Percentiles rank a stretch among this genome's conserved stretches.
These are phyloP conservation scores for Characodon lateralis DNA, from an alignment of 2,797 vertebrate species.

Conservation along the genomic window DNA sequence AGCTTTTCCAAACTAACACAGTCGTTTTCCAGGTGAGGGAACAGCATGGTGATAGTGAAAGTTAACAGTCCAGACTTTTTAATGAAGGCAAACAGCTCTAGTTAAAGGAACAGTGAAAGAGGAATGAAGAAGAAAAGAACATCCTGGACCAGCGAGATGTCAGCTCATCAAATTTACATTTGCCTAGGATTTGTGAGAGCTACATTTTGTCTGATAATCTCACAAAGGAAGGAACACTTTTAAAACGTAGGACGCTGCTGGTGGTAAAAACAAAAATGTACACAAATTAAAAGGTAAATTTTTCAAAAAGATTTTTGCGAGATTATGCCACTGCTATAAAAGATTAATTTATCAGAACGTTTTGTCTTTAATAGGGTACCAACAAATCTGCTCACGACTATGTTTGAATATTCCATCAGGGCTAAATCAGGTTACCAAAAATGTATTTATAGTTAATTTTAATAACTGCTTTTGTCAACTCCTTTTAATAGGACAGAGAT, in stretches of 20 bases:
- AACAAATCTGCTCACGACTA: neutral
- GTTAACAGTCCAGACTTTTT: no score
- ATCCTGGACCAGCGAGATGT: no score
- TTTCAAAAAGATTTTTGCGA: neutral
- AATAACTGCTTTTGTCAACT: neutral
- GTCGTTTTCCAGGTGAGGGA: no score
- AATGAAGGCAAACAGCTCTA: no score
- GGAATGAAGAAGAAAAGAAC: no score
- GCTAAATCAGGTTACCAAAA: neutral
- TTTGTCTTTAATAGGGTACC: neutral
- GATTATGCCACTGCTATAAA: neutral
- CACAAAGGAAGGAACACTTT: no score
- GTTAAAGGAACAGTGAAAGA: no score
- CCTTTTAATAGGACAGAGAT: neutral
- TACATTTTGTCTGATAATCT: no score
- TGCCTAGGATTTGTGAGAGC: no score
- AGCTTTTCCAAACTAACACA: no score
- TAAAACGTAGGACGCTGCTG: neutral
- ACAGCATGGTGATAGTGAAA: no score
- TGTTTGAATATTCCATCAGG: neutral
- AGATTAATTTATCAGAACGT: neutral
- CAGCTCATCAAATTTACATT: no score
- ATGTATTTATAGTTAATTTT: neutral
- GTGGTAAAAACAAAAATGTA: neutral
- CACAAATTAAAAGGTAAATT: neutral